phyloP scores from a whole-genome alignment of 2,888 invertebrate genomes.

The Brachyptera risi region DNA sequence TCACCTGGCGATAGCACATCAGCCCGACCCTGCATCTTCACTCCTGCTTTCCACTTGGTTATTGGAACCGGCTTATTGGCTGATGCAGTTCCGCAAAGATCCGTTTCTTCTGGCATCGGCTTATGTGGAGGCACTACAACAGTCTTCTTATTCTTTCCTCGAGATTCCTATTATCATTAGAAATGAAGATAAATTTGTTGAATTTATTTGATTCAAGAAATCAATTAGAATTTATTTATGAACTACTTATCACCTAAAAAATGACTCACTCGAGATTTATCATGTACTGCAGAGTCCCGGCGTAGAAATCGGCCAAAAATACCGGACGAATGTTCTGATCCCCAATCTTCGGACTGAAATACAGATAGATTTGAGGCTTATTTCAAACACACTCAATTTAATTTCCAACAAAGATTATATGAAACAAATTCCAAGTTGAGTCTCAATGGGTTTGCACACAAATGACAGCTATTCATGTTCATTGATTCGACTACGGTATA shows the following conservation, averaged over 20 bases:
- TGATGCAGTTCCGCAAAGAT: too few relatives aligned
- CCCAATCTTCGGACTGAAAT: conserved; percentile 64
- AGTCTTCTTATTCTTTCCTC: conserved; percentile 30
- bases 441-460: too few relatives aligned
- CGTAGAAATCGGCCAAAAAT: conserved; percentile 62
- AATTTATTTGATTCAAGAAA: too few relatives aligned
- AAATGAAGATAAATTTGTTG: conserved; percentile 1
- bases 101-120: too few relatives aligned
- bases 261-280: conserved; percentile 37
- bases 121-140: too few relatives aligned
- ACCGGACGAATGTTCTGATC: conserved; percentile 67
- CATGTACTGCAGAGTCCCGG: conserved; percentile 51
- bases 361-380: too few relatives aligned
- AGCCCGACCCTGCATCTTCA: conserved; percentile 54
- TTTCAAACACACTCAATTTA: too few relatives aligned
- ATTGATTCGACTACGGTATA: too few relatives aligned
- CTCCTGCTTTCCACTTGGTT: conserved; percentile 65
- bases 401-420: too few relatives aligned
- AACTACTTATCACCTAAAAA: neutral
- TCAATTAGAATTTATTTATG: too few relatives aligned
- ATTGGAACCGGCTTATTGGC: conserved; percentile 51
- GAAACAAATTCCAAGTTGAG: too few relatives aligned
- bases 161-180: conserved; percentile 33
- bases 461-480: too few relatives aligned
- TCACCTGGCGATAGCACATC: neutral